Evolutionary conservation across 2,888 invertebrate genomes (phyloP), one percentile per base, ranked within the genome.

Genomic region (Ptilodon capucinus): DNA sequence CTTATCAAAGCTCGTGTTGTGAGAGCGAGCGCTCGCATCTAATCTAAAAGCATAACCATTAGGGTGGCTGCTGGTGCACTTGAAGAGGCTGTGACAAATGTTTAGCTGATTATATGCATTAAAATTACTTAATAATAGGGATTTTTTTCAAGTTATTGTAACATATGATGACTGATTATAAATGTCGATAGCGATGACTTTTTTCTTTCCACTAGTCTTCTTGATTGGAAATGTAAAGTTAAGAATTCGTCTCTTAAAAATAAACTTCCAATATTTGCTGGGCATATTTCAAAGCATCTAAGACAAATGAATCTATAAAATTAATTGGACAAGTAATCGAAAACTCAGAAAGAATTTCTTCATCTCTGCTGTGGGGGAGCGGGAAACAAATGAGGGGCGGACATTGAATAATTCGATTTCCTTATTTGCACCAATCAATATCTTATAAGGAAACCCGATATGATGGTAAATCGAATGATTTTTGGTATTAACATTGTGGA

Each of bases 251-350:
- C 19, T 45, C 39, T 49, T 58, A 58, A 44, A 61, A 70, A 64
- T 56, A 64, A 61, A 61, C 42, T 46, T 54, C 57, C 53, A 67
- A 70, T 68, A 64, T 60, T 70, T 70, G 53, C 64, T 60, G 62
- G 70, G 62, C 66, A 83, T 83, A 81, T 83, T 81, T 84, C 83
- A 81, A 84, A 84, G 77, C 71, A 66, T 74, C 78, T 77, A 82
- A 89, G 86, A 88, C 86, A 88, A 91, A 91, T 89, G 86, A 86
- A 89, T 87, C 88, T 88, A 91, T 90, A 88, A 90, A 91, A 89
- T 90, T 91, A 90, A 90, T 91, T 91, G 90, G 86, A 87, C 86
- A 86, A 90, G 91, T 90, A 91, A 91, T 91, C 90, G 91, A 91
- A 91, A 91, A 90, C 88, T 91, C 81, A 78, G 87, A 90, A 91